phyloP scores from a whole-genome alignment of 2,888 invertebrate genomes.

The Phengaris arion region DNA sequence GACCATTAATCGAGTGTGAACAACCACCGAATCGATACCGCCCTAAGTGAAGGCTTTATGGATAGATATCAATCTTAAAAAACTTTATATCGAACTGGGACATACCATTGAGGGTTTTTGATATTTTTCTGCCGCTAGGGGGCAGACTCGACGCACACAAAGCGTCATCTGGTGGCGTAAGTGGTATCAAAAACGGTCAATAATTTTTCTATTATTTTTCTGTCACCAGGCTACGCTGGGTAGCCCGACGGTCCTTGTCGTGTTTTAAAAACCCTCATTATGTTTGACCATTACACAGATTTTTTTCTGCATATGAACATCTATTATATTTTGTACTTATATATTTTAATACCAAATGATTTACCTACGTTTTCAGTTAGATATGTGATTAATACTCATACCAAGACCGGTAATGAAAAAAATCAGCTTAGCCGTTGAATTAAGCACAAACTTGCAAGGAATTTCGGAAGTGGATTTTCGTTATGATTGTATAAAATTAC shows the following conservation, averaged over 20 bases:
- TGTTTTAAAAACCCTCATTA: background rate
- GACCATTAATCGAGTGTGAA: constrained; percentile 67
- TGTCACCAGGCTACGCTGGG: too few species aligned
- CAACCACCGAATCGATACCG: constrained; percentile 43
- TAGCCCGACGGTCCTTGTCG: too few species aligned
- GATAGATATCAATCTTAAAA: constrained; percentile 2
- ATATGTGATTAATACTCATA: too few species aligned
- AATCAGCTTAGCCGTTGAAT: background rate
- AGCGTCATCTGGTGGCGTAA: too few species aligned
- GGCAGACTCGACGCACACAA: too few species aligned
- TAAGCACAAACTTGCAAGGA: background rate
- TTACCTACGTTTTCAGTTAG: too few species aligned
- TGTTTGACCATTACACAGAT: background rate
- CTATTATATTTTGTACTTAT: too few species aligned
- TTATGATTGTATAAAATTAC: background rate
- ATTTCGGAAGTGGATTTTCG: background rate
- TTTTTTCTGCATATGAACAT: background rate
- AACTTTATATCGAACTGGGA: background rate
- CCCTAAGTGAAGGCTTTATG: constrained; percentile 22
- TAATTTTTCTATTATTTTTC: too few species aligned
- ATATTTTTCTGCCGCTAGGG: too few species aligned
- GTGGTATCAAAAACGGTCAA: too few species aligned
- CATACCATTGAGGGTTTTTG: background rate
- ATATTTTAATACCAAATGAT: too few species aligned
- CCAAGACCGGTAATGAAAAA: background rate